Base-by-base conservation (phyloP, 2,113 vertebrate genomes). In the Mastomys coucha region DNA sequence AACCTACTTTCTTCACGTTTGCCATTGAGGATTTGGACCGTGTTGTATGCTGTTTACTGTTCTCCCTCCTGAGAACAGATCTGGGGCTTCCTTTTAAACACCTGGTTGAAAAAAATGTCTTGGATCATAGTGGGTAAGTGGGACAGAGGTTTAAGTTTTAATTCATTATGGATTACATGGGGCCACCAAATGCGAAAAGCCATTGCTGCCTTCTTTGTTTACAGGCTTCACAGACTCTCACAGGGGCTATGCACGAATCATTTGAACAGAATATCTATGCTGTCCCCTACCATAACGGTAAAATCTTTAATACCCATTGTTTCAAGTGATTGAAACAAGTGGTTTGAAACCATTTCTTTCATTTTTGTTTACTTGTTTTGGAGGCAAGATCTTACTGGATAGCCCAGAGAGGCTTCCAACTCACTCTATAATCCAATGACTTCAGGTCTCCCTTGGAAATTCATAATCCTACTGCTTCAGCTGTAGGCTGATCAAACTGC, bases 281-380 rank as follows among this genome's bases (percentile, higher is more conserved):
- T 91, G 70, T 75, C 45, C 42, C 69, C 72, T 94, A 9, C 91
- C 81, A 93, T 5, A 88, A 39, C 70, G 39, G 28, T 72, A 16
- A 81, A 73, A 86, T 42, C 45, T 67, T 72, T 82, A 96, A 93
- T 81, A 95, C 75, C 51, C 2, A 78, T 85, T 96, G 16, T 96
- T 94, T 95, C 36, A 93, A 96, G 76, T 42, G 58, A 94, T n/a
- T 81, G 85, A 98, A 88, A 65, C 65, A 92, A 78, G 36, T 93
- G 60, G 42, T 91, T 97, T 96, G 91, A 33, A 95, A 72, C 39
- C 82, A 60, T 94, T 92, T 60, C 60, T 92, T 94, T 96, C 31
- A 31, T 84, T 78, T 75, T 94, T 10, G 22, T 56, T 56, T 39
- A 51, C 24, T 56, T 73, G 20, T 58, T 88, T 88, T 39, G 16